Conservation (phyloP, 2,888 invertebrate genomes). For the Plebejus argus region DNA sequence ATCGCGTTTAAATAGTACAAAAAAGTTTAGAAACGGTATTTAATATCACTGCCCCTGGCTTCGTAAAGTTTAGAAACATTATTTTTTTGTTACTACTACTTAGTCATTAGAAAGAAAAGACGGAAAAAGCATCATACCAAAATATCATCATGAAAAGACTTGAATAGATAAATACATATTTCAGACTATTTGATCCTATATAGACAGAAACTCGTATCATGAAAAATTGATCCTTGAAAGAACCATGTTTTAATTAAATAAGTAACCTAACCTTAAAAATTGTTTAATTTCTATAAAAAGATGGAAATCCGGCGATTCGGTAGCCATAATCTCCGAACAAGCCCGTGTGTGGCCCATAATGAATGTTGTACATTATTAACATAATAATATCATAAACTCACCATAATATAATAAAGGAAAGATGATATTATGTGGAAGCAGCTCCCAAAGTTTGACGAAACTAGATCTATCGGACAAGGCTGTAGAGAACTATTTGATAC, state of each 20-base stretch:
- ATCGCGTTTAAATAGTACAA: not conserved
- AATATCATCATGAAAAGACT: no score
- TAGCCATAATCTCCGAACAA: conserved; percentile 22
- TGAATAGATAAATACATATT: no score
- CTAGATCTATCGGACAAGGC: not conserved
- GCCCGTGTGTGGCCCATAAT: conserved; percentile 48
- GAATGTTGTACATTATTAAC: conserved; percentile 47
- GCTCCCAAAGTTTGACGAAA: conserved; percentile 25
- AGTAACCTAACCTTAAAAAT: conserved; percentile 2
- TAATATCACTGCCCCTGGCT: not conserved
- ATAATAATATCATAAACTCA: conserved; percentile 51
- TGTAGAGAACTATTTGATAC: not conserved
- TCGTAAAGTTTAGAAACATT: no score
- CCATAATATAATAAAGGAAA: conserved; percentile 47
- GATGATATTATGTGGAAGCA: conserved; percentile 28
- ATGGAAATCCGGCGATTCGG: conserved; percentile 29
- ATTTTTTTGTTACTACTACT: not conserved
- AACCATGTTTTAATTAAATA: not conserved
- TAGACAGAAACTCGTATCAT: not conserved
- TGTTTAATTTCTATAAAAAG: not conserved
- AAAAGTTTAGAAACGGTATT: not conserved
- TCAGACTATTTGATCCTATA: no score
- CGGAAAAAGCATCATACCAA: no score
- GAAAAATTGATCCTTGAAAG: not conserved
- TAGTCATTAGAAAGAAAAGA: no score